Conservation (phyloP, 2,888 invertebrate species). For the Toxonevra muliebris region DNA sequence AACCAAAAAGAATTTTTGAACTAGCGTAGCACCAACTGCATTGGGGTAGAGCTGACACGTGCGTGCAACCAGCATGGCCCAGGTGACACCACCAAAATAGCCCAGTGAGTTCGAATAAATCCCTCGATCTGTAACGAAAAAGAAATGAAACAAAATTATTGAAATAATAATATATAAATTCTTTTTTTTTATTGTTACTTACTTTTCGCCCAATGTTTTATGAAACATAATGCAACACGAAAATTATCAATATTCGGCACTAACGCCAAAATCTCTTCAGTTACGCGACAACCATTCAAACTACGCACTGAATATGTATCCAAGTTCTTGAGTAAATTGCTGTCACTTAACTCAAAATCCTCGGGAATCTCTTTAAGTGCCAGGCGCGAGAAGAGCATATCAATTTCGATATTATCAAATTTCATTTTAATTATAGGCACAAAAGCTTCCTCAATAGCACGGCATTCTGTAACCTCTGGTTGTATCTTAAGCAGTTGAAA, state of each 20-base stretch:
- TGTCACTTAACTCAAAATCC: slow-evolving; percentile 86
- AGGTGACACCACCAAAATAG: slow-evolving; percentile 97
- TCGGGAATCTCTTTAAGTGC: slow-evolving; percentile 96
- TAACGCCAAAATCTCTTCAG: slow-evolving; percentile 95
- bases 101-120: slow-evolving; percentile 99
- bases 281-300: slow-evolving; percentile 97
- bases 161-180: not conserved
- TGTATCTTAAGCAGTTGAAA: slow-evolving; percentile 88
- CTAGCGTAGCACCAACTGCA: slow-evolving; percentile 91
- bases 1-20: slow-evolving; percentile 98
- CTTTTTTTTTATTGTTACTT: slow-evolving; percentile 67
- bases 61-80: slow-evolving; percentile 99
- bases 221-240: slow-evolving; percentile 89
- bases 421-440: slow-evolving; percentile 99
- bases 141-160: slow-evolving; percentile 25
- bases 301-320: slow-evolving; percentile 97
- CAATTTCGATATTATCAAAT: slow-evolving; percentile 98
- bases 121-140: slow-evolving; percentile 77
- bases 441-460: slow-evolving; percentile 97
- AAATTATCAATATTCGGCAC: slow-evolving; percentile 97
- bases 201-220: slow-evolving; percentile 99
- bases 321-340: slow-evolving; percentile 89
- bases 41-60: slow-evolving; percentile 99
- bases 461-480: slow-evolving; percentile 83
- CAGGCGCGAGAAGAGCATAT: slow-evolving; percentile 95